Percentiles rank a stretch among this genome's conserved stretches.
phyloP scores from a whole-genome alignment of 2,113 vertebrate genomes.

The Eurypyga helias region DNA sequence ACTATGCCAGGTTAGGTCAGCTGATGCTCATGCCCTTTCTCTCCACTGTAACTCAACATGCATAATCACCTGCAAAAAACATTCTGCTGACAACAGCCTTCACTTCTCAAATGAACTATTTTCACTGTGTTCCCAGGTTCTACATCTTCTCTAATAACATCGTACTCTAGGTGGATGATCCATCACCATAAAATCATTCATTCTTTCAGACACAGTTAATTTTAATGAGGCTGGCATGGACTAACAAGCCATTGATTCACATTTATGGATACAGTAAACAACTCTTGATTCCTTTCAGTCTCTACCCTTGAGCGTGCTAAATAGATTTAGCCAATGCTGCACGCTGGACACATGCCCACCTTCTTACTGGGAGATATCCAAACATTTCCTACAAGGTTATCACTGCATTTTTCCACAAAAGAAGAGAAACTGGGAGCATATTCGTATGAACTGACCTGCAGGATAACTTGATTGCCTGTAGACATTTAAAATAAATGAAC shows the following conservation, averaged over 20 bases:
- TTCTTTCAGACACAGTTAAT: slow-evolving; percentile 44
- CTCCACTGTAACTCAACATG: not conserved
- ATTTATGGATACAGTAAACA: slow-evolving; percentile 48
- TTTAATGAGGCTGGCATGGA: slow-evolving; percentile 38
- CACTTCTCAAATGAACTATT: not conserved
- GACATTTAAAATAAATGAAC: not conserved
- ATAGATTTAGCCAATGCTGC: not conserved
- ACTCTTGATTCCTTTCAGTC: slow-evolving; percentile 7
- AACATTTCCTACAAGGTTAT: not conserved
- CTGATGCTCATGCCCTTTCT: not conserved
- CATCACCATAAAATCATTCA: slow-evolving; percentile 39
- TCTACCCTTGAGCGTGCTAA: not conserved
- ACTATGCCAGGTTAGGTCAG: not conserved
- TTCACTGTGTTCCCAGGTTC: not conserved
- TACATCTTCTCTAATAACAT: not conserved
- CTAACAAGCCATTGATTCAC: slow-evolving; percentile 57
- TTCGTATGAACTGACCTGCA: not conserved
- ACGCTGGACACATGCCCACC: not conserved
- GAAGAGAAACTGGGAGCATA: not conserved
- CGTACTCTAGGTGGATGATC: not conserved
- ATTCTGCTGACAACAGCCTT: not conserved
- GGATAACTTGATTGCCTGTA: not conserved
- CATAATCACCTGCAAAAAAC: not conserved
- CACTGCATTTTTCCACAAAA: not conserved
- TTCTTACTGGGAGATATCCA: not conserved